Percentiles rank a stretch among this genome's conserved stretches.
phyloP scores from a whole-genome alignment of 2,113 vertebrate species.

The Saguinus midas region DNA sequence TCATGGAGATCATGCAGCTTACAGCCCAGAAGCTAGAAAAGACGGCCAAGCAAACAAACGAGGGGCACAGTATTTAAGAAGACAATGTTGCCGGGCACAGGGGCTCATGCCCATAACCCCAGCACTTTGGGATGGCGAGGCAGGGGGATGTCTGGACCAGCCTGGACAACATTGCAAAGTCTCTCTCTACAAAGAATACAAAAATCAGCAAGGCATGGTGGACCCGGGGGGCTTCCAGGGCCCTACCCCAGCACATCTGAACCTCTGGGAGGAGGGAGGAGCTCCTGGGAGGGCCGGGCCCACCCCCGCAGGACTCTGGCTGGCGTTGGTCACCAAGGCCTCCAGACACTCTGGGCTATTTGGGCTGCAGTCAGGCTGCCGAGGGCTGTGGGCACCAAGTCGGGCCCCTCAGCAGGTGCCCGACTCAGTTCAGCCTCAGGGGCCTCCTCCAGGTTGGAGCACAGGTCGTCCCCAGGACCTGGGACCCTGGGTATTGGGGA shows the following conservation, averaged over 20 bases:
- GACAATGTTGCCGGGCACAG: background rate
- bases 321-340: constrained; percentile 90
- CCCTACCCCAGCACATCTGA: background rate
- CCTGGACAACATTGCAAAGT: too few species aligned
- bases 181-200: too few species aligned
- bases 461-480: constrained; percentile 86
- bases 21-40: background rate
- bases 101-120: too few species aligned
- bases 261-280: background rate
- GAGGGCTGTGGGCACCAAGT: constrained; percentile 75
- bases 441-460: constrained; percentile 90
- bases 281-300: background rate
- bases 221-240: too few species aligned
- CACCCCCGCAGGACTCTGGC: background rate
- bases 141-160: too few species aligned
- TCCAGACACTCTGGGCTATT: constrained; percentile 89
- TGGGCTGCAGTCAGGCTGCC: constrained; percentile 76
- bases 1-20: background rate
- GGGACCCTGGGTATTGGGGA: constrained; percentile 78
- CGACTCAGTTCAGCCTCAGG: constrained; percentile 86
- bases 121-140: too few species aligned
- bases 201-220: background rate
- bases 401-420: constrained; percentile 78
- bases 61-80: background rate
- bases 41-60: background rate